Conservation (phyloP, 2,888 invertebrate species). For the Monopis laevigella region DNA sequence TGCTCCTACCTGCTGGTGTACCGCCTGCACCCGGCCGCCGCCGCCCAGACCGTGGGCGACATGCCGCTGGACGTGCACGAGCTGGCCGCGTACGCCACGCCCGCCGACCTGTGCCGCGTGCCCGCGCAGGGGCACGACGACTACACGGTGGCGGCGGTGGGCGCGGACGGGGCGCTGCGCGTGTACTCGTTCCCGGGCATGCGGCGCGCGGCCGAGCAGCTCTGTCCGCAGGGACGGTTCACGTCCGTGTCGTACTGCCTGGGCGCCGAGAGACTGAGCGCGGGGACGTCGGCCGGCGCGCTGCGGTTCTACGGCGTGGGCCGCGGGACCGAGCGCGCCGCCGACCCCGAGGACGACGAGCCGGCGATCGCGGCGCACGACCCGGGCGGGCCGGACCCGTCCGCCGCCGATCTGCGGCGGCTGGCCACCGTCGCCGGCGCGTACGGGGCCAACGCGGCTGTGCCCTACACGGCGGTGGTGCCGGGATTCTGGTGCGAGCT, state of each 20-base stretch:
- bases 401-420: constrained; percentile 71
- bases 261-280: constrained; percentile 87
- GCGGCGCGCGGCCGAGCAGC: constrained; percentile 72
- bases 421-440: constrained; percentile 81
- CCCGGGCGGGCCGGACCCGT: constrained; percentile 34
- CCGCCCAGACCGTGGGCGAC: constrained; percentile 56
- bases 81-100: constrained; percentile 71
- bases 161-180: constrained; percentile 78
- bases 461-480: constrained; percentile 84
- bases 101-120: constrained; percentile 74
- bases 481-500: constrained; percentile 95
- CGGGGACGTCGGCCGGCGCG: constrained; percentile 81
- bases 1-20: constrained; percentile 46
- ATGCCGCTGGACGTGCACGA: constrained; percentile 70
- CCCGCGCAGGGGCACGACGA: constrained; percentile 61
- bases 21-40: constrained; percentile 30
- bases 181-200: constrained; percentile 78
- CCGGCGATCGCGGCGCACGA: constrained; percentile 32
- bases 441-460: constrained; percentile 67
- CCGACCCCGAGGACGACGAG: constrained; percentile 78
- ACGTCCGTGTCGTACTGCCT: constrained; percentile 87
- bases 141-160: constrained; percentile 77
- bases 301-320: constrained; percentile 84
- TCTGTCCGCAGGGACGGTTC: constrained; percentile 75
- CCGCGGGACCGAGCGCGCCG: constrained; percentile 75